Evolutionary conservation across 2,888 invertebrate species (phyloP).

Genomic region (Ochropacha duplaris): DNA sequence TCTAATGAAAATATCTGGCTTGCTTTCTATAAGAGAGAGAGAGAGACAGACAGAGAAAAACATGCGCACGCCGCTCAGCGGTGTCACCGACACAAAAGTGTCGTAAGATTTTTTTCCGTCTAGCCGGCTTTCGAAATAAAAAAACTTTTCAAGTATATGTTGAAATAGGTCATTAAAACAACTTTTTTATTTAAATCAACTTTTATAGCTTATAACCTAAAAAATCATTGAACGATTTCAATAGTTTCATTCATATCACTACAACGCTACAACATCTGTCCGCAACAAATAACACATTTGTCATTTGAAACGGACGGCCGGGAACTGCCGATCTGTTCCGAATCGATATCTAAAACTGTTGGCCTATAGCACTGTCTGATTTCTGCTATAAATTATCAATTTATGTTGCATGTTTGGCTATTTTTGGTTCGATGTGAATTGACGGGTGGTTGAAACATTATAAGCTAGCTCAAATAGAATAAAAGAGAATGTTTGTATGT

Average conservation of each 20-base stretch:
- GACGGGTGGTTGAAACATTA: not conserved
- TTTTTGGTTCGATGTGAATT: not conserved
- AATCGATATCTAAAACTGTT: slow-evolving; percentile 22
- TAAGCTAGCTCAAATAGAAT: too few species aligned
- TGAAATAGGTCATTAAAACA: too few species aligned
- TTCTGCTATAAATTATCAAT: not conserved
- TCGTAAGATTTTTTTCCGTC: too few species aligned
- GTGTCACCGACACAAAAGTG: too few species aligned
- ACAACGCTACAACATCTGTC: slow-evolving; percentile 4
- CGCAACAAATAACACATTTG: slow-evolving; percentile 11
- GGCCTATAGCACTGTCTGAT: not conserved
- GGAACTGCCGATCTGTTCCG: slow-evolving; percentile 2
- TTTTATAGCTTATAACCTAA: not conserved
- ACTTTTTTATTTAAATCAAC: too few species aligned
- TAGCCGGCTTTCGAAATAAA: too few species aligned
- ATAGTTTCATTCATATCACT: not conserved
- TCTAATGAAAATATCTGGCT: too few species aligned
- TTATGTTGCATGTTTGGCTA: not conserved
- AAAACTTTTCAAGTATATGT: too few species aligned
- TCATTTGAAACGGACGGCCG: slow-evolving; percentile 17
- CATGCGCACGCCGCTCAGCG: too few species aligned
- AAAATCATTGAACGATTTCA: not conserved
- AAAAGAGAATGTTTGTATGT: too few species aligned
- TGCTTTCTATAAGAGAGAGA: too few species aligned
- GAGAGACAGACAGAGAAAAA: too few species aligned